Base-by-base conservation (phyloP, 2,888 invertebrate genomes). In the Caenorhabditis doughertyi region DNA sequence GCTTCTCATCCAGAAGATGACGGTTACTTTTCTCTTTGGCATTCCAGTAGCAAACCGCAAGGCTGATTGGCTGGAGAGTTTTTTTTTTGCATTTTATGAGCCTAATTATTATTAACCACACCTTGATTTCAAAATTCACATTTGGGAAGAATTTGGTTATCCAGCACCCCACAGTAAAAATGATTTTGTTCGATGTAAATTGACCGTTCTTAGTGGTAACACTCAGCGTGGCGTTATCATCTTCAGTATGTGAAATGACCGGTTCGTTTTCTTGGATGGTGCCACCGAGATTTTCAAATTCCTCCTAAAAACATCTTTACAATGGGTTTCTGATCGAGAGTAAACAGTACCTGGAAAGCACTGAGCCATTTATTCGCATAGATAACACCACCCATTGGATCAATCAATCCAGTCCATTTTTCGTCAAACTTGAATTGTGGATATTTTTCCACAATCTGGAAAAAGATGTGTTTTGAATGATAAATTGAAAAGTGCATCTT, bases 91-190 rank as follows among this genome's bases (percentile, higher is more conserved):
- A 35, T 35, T 35, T 35, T 35, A 5, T 47, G 44, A 47, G 8
- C 8, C 8, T 18, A 25, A 13, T 16, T 3, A 16, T 0, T n/a
- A 16, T 16, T 13, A 18, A 56, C 21, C n/a, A 39, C 18, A 87
- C 88, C 58, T 85, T 62, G 2, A 85, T 83, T 53, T 85, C 68
- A 44, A 87, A 83, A 8, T 81, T 74, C 1, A 87, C 68, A 11
- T 83, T 67, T 2, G 86, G 87, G 25, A 89, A 44, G 2, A 90
- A 65, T 47, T 85, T 81, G 8, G 79, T 81, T 16, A 91, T 81
- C 91, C 91, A 91, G 1, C 85, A 84, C 16, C 91, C 91, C 1
- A 87, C 86, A 9, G 91, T 87, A 53, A 91, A 84, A 29, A 91
- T 85, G 3, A 88, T 44, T 35, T 84, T 86, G 21, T 85, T 83